Conservation (phyloP, 2,113 vertebrate genomes). For the Megaleporinus macrocephalus region DNA sequence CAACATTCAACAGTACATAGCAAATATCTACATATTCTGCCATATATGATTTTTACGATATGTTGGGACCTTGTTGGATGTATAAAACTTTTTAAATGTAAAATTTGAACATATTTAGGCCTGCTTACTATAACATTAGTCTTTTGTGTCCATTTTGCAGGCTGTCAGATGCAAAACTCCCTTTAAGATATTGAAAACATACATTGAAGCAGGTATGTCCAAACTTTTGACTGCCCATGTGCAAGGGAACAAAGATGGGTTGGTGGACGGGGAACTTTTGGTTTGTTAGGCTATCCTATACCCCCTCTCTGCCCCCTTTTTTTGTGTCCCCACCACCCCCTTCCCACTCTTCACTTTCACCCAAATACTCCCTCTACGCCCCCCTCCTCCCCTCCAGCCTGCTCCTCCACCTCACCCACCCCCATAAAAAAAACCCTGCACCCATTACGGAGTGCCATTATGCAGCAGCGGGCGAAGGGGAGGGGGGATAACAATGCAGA, state of each 20-base stretch:
- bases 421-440: constrained; percentile 37
- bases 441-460: constrained; percentile 56
- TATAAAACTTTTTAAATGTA: too few species aligned
- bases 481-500: constrained; percentile 59
- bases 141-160: too few species aligned
- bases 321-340: constrained; percentile 34
- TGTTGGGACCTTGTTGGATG: too few species aligned
- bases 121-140: too few species aligned
- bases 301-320: constrained; percentile 25
- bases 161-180: too few species aligned
- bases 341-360: constrained; percentile 54
- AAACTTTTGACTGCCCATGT: neutral
- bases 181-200: neutral
- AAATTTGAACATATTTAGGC: neutral
- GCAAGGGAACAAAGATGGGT: constrained; percentile 36
- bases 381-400: constrained; percentile 35
- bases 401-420: constrained; percentile 19
- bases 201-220: neutral
- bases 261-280: constrained; percentile 31
- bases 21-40: too few species aligned
- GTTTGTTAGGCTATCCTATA: constrained; percentile 42
- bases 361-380: constrained; percentile 49
- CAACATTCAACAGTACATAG: too few species aligned
- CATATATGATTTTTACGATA: too few species aligned
- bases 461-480: constrained; percentile 53